A percentile compares a stretch with the other conserved stretches of the same genome.
Evolutionary conservation across 2,113 vertebrate genomes (phyloP).

Genomic region (Coptodon bakossiorum): DNA sequence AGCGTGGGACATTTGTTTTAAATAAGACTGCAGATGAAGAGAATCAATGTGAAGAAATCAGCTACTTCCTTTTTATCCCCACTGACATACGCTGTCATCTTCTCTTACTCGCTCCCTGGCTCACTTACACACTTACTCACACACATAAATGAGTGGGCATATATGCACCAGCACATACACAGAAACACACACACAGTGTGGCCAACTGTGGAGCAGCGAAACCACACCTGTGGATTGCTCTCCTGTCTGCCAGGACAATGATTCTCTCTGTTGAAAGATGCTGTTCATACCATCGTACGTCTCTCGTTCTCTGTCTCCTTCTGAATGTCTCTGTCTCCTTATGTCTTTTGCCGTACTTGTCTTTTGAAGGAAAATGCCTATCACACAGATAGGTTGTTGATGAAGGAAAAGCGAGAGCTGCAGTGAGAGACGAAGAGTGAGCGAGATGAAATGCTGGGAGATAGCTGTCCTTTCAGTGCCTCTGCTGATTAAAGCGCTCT

Average conservation of each 20-base stretch:
- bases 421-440: constrained; percentile 39
- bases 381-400: constrained; percentile 52
- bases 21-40: constrained; percentile 16
- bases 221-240: constrained; percentile 66
- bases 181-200: background rate
- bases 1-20: background rate
- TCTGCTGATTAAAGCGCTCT: constrained; percentile 65
- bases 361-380: constrained; percentile 53
- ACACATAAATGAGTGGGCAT: background rate
- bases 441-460: constrained; percentile 70
- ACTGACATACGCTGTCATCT: constrained; percentile 52
- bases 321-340: constrained; percentile 31
- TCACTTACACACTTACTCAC: background rate
- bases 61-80: constrained; percentile 44
- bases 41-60: constrained; percentile 30
- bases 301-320: constrained; percentile 30
- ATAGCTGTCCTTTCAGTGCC: constrained; percentile 71
- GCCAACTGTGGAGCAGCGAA: constrained; percentile 14
- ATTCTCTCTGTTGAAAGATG: constrained; percentile 66
- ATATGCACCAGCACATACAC: background rate
- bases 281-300: constrained; percentile 46
- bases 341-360: constrained; percentile 19
- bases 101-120: constrained; percentile 35
- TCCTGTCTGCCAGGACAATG: constrained; percentile 61
- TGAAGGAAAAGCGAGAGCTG: constrained; percentile 45